Conservation (phyloP, 2,797 vertebrate genomes). For the Apodemus agrarius region DNA sequence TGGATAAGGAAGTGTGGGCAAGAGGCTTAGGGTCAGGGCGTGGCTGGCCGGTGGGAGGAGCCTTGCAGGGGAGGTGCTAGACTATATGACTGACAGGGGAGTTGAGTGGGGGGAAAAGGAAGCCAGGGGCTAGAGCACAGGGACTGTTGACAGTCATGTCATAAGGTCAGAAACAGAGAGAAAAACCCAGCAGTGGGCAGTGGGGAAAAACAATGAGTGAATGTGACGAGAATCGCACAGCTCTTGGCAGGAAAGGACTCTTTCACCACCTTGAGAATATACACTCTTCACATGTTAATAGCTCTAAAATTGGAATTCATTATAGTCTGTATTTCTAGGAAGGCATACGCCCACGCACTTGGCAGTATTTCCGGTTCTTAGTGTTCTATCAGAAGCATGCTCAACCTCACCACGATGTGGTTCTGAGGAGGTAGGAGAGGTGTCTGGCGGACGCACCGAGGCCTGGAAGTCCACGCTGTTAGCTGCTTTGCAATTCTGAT, state of each 20-base stretch:
- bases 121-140: neutral
- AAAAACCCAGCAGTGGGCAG: neutral
- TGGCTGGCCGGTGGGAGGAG: neutral
- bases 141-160: no score
- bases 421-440: neutral
- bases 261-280: neutral
- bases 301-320: neutral
- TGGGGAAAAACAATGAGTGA: neutral
- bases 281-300: neutral
- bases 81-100: neutral
- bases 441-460: neutral
- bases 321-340: neutral
- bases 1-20: neutral
- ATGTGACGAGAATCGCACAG: neutral
- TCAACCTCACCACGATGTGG: neutral
- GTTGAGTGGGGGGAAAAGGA: neutral
- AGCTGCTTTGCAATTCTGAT: neutral
- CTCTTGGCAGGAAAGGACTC: neutral
- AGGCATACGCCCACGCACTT: neutral
- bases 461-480: neutral
- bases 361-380: neutral
- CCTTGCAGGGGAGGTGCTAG: neutral
- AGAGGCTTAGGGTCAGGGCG: neutral
- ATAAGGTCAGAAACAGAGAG: neutral
- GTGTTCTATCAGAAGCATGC: neutral